Conservation (phyloP, 2,888 invertebrate species). For the Brachyopa scutellaris region DNA sequence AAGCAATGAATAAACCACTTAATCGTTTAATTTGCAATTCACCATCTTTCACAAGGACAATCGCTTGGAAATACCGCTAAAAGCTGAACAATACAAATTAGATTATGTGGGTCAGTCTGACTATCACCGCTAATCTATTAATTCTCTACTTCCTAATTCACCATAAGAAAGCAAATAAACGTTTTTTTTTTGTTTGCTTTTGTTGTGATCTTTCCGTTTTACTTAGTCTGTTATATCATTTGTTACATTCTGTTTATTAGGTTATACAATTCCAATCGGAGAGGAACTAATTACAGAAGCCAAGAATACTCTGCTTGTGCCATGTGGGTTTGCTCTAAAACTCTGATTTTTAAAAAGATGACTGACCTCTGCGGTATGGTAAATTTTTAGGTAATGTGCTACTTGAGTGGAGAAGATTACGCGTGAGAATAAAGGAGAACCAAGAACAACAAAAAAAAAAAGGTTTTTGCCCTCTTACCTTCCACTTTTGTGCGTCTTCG, state of each 20-base stretch:
- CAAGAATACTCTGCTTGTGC: neutral
- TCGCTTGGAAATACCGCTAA: no score
- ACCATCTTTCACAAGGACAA: no score
- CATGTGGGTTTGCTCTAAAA: conserved; percentile 49
- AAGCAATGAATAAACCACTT: no score
- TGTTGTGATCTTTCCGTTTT: neutral
- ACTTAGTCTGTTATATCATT: conserved; percentile 35
- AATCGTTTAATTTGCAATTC: no score
- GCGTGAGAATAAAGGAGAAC: conserved; percentile 30
- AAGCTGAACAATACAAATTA: no score
- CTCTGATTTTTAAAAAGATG: conserved; percentile 46
- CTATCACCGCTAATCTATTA: neutral
- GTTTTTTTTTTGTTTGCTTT: neutral
- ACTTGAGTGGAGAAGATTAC: conserved; percentile 27
- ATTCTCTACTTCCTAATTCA: neutral
- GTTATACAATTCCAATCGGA: conserved; percentile 35
- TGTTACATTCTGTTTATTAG: conserved; percentile 35
- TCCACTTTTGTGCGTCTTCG: conserved; percentile 11
- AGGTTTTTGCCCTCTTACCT: conserved; percentile 60
- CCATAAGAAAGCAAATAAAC: conserved; percentile 6
- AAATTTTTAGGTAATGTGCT: conserved; percentile 18
- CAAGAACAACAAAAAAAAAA: conserved; percentile 6
- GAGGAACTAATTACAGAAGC: conserved; percentile 41
- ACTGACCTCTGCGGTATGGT: conserved; percentile 59
- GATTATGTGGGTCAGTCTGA: neutral